Evolutionary conservation across 2,888 invertebrate species (phyloP), one percentile per base, ranked within the genome.

Genomic region (Charanyca ferruginea): DNA sequence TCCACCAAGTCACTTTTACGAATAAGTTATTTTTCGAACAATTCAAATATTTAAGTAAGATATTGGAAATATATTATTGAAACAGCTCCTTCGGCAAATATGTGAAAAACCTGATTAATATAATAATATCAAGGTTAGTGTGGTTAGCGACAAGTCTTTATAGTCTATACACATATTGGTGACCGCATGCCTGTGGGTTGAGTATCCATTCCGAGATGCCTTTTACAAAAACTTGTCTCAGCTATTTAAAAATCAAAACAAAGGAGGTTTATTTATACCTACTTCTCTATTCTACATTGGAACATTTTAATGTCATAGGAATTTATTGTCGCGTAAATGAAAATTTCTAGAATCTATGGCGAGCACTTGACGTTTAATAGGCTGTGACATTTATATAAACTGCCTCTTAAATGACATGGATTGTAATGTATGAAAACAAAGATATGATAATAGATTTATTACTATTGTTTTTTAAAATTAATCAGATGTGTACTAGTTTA

Each of bases 141-240:
- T 41, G 55, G 66, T 44, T 73, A 73, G 77, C 53, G 71, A 65
- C 68, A 41, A 41, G 53, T 41, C 41, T n/a, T n/a, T 51, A 20
- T 22, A 45, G 41, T 28, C 49, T 78, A 75, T 70, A 69, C 41
- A 61, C 54, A 67, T 11, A 38, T 54, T 66, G 57, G 73, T 82
- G 77, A 80, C 66, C 71, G 66, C 66, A 67, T 67, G 65, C 57
- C 54, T 59, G 77, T 77, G 71, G 77, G 77, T 52, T 52, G 80
- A 44, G 63, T 72, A 55, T 25, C 76, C 76, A 71, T 71, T 58
- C 47, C 45, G 47, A 49, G 71, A 59, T 52, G 11, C 45, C 60
- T 58, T 59, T 58, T 49, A 59, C 44, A 66, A 78, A 72, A 58
- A 78, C 61, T 53, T 9, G 60, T 49, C 51, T 18, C 16, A 32